Conservation (phyloP, 2,797 vertebrate species). For the Cuniculus paca region DNA sequence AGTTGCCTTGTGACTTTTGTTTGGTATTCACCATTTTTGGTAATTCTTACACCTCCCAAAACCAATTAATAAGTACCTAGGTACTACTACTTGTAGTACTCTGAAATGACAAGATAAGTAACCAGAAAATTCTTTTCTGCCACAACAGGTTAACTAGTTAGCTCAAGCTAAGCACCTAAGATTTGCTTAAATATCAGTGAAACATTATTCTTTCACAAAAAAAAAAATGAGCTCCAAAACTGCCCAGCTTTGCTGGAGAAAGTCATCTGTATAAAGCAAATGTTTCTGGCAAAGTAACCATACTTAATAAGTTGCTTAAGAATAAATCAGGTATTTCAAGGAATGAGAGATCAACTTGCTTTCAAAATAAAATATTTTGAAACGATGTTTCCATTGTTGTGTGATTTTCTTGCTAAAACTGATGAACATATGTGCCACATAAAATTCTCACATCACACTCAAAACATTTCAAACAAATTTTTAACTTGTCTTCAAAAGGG, state of each 20-base stretch:
- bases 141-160: not conserved
- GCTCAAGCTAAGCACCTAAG: not conserved
- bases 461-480: not conserved
- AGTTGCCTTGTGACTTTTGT: not conserved
- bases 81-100: not conserved
- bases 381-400: not conserved
- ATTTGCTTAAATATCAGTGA: not conserved
- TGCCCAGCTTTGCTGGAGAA: not conserved
- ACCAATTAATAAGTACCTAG: not conserved
- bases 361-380: slow-evolving; percentile 48
- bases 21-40: not conserved
- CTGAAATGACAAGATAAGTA: not conserved
- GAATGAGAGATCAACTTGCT: not conserved
- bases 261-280: not conserved
- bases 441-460: not conserved
- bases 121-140: not conserved
- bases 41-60: not conserved
- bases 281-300: slow-evolving; percentile 1
- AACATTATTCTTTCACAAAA: not conserved
- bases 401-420: slow-evolving; percentile 23
- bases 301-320: not conserved
- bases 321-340: not conserved
- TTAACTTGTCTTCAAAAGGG: not conserved
- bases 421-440: not conserved
- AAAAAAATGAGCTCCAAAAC: not conserved